Conservation (phyloP, 2,888 invertebrate genomes). For the Cephus nigrinus region DNA sequence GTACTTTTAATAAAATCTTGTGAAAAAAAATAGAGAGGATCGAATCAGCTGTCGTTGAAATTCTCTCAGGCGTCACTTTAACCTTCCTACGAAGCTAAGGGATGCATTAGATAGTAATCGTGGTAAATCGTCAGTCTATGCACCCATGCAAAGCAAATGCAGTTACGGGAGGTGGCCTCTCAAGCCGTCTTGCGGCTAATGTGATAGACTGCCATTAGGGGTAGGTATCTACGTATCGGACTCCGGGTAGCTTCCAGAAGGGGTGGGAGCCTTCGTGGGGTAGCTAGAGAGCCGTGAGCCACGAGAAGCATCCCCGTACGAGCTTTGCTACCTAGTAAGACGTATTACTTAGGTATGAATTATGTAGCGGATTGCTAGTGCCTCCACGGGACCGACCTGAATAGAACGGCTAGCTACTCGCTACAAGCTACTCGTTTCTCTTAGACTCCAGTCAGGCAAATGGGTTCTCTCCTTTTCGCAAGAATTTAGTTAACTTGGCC, state of each 20-base stretch:
- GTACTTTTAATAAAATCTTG: not conserved
- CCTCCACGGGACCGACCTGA: conserved; percentile 31
- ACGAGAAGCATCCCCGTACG: conserved; percentile 4
- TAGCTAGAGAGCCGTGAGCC: conserved; percentile 23
- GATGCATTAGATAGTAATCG: conserved; percentile 9
- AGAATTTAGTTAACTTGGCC: conserved; percentile 11
- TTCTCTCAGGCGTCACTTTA: not conserved
- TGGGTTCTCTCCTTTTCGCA: conserved; percentile 17
- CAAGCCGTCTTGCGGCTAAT: conserved; percentile 53
- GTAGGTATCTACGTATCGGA: conserved; percentile 20
- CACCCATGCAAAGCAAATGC: conserved; percentile 43
- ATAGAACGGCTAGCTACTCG: conserved; percentile 6
- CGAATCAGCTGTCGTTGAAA: not conserved
- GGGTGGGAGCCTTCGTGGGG: not conserved
- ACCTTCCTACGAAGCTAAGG: not conserved
- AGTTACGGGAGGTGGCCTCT: conserved; percentile 47
- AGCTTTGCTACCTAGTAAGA: conserved; percentile 40
- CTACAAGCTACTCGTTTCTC: conserved; percentile 19
- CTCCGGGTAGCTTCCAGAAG: not conserved
- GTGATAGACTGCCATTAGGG: conserved; percentile 57
- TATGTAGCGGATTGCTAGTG: conserved; percentile 53
- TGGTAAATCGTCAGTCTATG: conserved; percentile 46
- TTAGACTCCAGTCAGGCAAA: conserved; percentile 40
- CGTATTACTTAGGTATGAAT: conserved; percentile 63
- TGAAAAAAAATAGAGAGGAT: not conserved